A percentile compares a stretch with the other conserved stretches of the same genome.
These are phyloP conservation scores for Pristionchus maxplancki DNA, from an alignment of 2,888 invertebrate species.

Conservation along the genomic window DNA sequence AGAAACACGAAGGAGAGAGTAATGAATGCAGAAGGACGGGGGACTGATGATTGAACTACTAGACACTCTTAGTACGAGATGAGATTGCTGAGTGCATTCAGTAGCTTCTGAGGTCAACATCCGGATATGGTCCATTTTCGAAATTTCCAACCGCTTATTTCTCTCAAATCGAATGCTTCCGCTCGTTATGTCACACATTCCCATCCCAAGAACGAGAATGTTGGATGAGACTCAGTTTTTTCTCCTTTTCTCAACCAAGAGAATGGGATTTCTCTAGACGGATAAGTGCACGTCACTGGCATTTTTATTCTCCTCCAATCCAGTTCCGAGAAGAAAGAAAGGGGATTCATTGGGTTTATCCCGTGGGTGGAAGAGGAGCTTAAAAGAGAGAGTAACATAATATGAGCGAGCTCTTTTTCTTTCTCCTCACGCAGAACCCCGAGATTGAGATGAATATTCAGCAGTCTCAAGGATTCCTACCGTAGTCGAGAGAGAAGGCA, in stretches of 20 bases:
- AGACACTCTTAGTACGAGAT: neutral
- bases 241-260: neutral
- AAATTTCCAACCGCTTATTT: too few relatives aligned
- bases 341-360: conserved; percentile 14
- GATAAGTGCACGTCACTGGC: neutral
- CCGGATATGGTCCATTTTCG: too few relatives aligned
- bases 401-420: neutral
- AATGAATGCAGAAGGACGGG: conserved; percentile 30
- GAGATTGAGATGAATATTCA: conserved; percentile 3
- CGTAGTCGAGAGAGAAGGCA: neutral
- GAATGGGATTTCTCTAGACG: neutral
- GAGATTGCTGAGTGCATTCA: neutral
- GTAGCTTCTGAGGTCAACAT: neutral
- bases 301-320: neutral
- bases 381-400: neutral
- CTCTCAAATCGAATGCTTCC: neutral
- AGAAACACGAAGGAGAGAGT: conserved; percentile 32
- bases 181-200: neutral
- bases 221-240: neutral
- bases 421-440: neutral
- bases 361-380: neutral
- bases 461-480: neutral
- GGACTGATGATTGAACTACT: neutral
- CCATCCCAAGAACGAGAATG: neutral
- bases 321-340: neutral